Evolutionary conservation across 30 jellyfish, hydroid and myxozoan species (phyloP).

Genomic region (Mastigias papua): DNA sequence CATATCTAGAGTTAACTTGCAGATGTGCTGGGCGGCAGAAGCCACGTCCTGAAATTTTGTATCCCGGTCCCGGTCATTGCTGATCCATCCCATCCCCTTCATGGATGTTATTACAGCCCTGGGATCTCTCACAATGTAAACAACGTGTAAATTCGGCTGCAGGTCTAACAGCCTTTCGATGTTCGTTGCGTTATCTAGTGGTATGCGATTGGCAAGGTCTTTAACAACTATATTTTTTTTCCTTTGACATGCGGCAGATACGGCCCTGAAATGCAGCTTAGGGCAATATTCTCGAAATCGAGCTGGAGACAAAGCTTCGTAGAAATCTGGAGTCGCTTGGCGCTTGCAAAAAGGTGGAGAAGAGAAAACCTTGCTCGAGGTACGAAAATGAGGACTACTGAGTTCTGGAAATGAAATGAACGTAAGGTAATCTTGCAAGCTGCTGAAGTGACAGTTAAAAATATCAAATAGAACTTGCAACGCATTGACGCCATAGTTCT

Average conservation of each 20-base stretch:
- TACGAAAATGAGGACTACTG: slow-evolving; percentile 94
- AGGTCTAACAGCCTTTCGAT: slow-evolving; percentile 57
- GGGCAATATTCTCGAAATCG: slow-evolving; percentile 70
- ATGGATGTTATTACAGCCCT: slow-evolving; percentile 95
- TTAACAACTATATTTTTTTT: slow-evolving; percentile 79
- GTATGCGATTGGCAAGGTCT: slow-evolving; percentile 89
- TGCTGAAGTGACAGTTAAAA: slow-evolving; percentile 82
- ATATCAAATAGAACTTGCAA: slow-evolving; percentile 72
- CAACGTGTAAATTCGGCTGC: slow-evolving; percentile 57
- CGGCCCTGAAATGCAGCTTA: slow-evolving; percentile 60
- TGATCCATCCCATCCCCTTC: slow-evolving; percentile 93
- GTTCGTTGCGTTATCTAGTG: slow-evolving; percentile 34
- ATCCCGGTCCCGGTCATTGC: slow-evolving; percentile 65
- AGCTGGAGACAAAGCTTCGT: slow-evolving; percentile 40
- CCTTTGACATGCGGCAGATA: slow-evolving; percentile 65
- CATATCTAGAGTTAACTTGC: slow-evolving; percentile 76
- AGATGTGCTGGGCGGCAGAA: slow-evolving; percentile 79
- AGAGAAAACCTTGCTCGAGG: slow-evolving; percentile 84
- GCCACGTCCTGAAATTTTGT: slow-evolving; percentile 64
- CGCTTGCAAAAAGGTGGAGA: slow-evolving; percentile 91
- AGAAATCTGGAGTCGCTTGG: slow-evolving; percentile 71
- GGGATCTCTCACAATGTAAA: slow-evolving; percentile 93
- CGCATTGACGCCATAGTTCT: slow-evolving; percentile 66
- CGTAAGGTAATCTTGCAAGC: slow-evolving; percentile 79
- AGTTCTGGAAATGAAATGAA: slow-evolving; percentile 94